Evolutionary conservation across 2,888 invertebrate genomes (phyloP).

Genomic region (Bembecia ichneumoniformis): DNA sequence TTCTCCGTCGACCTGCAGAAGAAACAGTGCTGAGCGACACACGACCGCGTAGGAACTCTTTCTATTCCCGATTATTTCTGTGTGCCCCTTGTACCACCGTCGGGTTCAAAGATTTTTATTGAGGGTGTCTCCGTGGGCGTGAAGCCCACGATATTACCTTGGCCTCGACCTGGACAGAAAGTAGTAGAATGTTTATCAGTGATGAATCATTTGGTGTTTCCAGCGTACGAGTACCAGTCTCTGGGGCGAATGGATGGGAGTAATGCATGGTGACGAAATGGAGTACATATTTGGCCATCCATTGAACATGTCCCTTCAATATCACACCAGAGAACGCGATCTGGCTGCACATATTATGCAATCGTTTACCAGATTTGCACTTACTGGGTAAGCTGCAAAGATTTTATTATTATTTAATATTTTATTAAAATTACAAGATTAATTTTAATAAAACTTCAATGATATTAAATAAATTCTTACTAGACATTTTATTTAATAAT

Average conservation of each 20-base stretch:
- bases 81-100: no score
- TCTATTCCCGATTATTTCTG: no score
- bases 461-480: no score
- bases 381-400: slow-evolving; percentile 84
- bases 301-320: slow-evolving; percentile 87
- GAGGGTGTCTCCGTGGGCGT: slow-evolving; percentile 11
- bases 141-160: no score
- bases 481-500: no score
- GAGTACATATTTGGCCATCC: slow-evolving; percentile 98
- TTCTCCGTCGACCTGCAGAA: no score
- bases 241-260: slow-evolving; percentile 99
- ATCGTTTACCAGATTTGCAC: slow-evolving; percentile 93
- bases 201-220: slow-evolving; percentile 29
- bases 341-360: slow-evolving; percentile 93
- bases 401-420: not conserved
- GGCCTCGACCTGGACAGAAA: no score
- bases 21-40: no score
- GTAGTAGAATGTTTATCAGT: no score
- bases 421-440: no score
- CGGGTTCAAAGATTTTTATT: not conserved
- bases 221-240: slow-evolving; percentile 92
- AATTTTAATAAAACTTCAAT: no score
- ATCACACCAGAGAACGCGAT: slow-evolving; percentile 87
- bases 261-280: slow-evolving; percentile 98
- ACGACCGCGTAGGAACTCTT: no score